Conservation (phyloP, 2,797 vertebrate genomes). For the Paramormyrops hopkinsi region DNA sequence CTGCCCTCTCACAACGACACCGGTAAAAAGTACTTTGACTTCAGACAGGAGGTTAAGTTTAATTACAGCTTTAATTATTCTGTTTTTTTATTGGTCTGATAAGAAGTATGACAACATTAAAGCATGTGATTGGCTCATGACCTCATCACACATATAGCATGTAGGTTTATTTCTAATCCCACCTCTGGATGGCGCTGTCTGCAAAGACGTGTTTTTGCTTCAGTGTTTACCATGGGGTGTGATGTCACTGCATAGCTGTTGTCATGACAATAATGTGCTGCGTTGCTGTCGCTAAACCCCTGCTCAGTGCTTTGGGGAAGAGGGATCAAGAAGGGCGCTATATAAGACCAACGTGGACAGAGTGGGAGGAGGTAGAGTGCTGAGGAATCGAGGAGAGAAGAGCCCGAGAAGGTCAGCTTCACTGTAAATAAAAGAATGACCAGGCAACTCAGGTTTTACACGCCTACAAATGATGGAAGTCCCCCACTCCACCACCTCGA, state of each 20-base stretch:
- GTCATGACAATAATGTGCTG: neutral
- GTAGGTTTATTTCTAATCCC: neutral
- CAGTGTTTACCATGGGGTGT: neutral
- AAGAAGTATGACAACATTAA: neutral
- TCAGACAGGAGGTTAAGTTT: neutral
- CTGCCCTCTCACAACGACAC: neutral
- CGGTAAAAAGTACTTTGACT: neutral
- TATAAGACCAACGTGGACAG: neutral
- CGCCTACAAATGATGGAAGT: conserved; percentile 34
- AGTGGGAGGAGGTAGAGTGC: neutral
- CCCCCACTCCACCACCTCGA: neutral
- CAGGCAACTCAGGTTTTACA: neutral
- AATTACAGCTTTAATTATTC: neutral
- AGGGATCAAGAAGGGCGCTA: neutral
- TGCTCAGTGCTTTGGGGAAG: neutral
- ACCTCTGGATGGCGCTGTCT: neutral
- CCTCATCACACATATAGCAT: neutral
- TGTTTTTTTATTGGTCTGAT: neutral
- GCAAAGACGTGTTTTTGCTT: neutral
- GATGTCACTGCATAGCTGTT: neutral
- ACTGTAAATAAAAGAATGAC: neutral
- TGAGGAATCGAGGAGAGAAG: neutral
- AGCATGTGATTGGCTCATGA: neutral
- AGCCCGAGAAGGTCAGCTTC: neutral
- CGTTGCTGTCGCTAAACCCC: neutral